These are phyloP conservation scores for Panonychus citri DNA, from an alignment of 1,140 invertebrate genomes.

Conservation along the genomic window DNA sequence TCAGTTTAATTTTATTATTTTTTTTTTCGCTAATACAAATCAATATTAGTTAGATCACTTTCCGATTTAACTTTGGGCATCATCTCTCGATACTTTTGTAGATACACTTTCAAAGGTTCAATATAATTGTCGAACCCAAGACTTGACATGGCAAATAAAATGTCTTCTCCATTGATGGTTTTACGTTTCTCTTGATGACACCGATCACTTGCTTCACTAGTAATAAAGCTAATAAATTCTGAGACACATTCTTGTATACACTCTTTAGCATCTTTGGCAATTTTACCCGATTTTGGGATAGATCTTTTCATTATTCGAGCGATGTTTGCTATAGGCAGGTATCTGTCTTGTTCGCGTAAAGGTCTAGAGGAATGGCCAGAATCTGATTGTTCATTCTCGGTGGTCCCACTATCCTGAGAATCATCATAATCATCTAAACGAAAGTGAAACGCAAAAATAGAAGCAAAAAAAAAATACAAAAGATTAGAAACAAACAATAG, in stretches of 20 bases:
- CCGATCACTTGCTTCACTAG: constrained; percentile 85
- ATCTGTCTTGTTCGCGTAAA: constrained; percentile 52
- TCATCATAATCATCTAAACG: background rate
- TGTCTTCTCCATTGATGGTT: constrained; percentile 97
- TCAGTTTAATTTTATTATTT: too few relatives aligned
- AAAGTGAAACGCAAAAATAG: too few relatives aligned
- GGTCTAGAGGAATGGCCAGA: constrained; percentile 18
- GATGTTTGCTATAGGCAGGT: constrained; percentile 93
- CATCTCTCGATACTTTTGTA: constrained; percentile 82
- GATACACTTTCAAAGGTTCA: constrained; percentile 80
- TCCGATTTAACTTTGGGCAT: background rate
- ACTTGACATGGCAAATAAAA: constrained; percentile 84
- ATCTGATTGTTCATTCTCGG: constrained; percentile 11
- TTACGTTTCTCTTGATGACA: constrained; percentile 95
- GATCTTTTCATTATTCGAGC: constrained; percentile 97
- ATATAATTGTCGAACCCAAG: constrained; percentile 97
- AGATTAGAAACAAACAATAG: too few relatives aligned
- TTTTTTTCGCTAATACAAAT: too few relatives aligned
- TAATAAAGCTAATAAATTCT: constrained; percentile 98
- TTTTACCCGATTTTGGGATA: constrained; percentile 88
- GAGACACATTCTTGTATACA: constrained; percentile 99
- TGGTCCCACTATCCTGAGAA: background rate
- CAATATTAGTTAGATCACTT: background rate
- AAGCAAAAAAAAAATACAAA: too few relatives aligned
- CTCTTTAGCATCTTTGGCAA: constrained; percentile 96